phyloP scores from a whole-genome alignment of 2,888 invertebrate genomes.

The Noctua fimbriata region DNA sequence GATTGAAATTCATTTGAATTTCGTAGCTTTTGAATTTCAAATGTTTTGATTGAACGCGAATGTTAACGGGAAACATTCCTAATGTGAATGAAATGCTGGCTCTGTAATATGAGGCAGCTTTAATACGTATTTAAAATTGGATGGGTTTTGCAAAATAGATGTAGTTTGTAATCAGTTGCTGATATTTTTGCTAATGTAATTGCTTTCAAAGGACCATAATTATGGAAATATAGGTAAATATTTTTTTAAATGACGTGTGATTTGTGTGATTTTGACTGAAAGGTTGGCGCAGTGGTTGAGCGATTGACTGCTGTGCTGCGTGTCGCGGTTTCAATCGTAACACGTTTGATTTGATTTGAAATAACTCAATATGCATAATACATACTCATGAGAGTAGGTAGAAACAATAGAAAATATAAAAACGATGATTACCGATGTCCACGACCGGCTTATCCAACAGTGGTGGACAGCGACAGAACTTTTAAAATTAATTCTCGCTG shows the following conservation, averaged over 20 bases:
- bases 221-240: not conserved
- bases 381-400: not conserved
- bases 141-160: not conserved
- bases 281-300: too few species aligned
- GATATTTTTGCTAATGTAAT: conserved; percentile 1
- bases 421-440: not conserved
- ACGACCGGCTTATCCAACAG: too few species aligned
- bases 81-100: conserved; percentile 16
- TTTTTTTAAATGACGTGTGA: not conserved
- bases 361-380: too few species aligned
- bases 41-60: conserved; percentile 30
- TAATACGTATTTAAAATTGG: not conserved
- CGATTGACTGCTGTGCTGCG: too few species aligned
- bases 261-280: too few species aligned
- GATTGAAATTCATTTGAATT: conserved; percentile 35
- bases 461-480: too few species aligned
- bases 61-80: conserved; percentile 14
- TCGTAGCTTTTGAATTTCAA: conserved; percentile 8
- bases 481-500: too few species aligned
- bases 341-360: too few species aligned
- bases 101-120: not conserved
- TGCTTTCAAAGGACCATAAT: too few species aligned
- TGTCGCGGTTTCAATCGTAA: too few species aligned
- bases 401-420: not conserved
- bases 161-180: not conserved